Evolutionary conservation across 2,797 vertebrate genomes (phyloP).

Genomic region (Coregonus ussuriensis): DNA sequence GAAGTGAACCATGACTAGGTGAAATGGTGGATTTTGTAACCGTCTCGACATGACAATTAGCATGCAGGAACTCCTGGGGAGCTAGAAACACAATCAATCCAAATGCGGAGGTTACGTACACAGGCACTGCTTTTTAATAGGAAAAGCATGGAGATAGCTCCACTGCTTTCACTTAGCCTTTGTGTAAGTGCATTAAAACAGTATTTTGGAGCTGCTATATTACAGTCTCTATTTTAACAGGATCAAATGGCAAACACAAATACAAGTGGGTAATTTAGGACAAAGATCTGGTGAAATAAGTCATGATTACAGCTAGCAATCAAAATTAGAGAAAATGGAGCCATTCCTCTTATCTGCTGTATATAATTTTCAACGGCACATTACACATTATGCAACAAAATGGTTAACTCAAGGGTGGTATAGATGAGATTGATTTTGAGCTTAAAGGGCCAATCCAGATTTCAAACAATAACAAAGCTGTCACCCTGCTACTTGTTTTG

Average conservation of each 20-base stretch:
- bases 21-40: conserved; percentile 8
- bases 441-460: not conserved
- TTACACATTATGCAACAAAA: not conserved
- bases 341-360: not conserved
- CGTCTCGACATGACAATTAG: conserved; percentile 7
- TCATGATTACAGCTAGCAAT: not conserved
- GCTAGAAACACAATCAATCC: not conserved
- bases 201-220: not conserved
- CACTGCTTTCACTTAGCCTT: not conserved
- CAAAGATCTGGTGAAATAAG: not conserved
- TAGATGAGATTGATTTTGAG: not conserved
- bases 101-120: not conserved
- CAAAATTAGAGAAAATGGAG: not conserved
- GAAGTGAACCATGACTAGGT: conserved; percentile 7
- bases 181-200: not conserved
- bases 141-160: not conserved
- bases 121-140: not conserved
- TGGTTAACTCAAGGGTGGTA: not conserved
- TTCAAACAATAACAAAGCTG: not conserved
- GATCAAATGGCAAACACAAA: not conserved
- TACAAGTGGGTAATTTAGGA: not conserved
- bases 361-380: not conserved
- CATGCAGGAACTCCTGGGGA: conserved; percentile 10
- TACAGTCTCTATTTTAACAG: not conserved
- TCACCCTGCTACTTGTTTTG: not conserved